Percentiles rank a stretch among this genome's conserved stretches.
phyloP scores from a whole-genome alignment of 1,140 invertebrate species.

The Philaenus spumarius region DNA sequence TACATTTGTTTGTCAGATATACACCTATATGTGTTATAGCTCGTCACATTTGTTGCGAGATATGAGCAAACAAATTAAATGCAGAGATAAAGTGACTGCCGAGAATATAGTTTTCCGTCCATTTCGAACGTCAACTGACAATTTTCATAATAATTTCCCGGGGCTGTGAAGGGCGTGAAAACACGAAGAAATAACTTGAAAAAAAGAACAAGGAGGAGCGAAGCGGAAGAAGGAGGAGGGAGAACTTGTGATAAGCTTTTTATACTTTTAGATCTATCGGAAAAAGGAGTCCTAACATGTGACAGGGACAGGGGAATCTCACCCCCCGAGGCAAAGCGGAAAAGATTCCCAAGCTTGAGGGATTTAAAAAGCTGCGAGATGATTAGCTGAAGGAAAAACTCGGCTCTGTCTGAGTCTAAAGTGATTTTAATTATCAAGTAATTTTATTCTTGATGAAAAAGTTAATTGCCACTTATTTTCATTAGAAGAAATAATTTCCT shows the following conservation, averaged over 20 bases:
- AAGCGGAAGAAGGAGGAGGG: not conserved
- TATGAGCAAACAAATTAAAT: too few relatives aligned
- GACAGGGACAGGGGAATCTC: not conserved
- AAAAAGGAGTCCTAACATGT: slow-evolving; percentile 19
- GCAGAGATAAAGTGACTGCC: too few relatives aligned
- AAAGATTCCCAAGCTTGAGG: slow-evolving; percentile 2
- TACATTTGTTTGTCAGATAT: too few relatives aligned
- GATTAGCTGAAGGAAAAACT: slow-evolving; percentile 9
- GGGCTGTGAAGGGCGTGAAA: not conserved
- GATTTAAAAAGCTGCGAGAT: slow-evolving; percentile 8
- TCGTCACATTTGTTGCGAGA: too few relatives aligned
- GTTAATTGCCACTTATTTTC: slow-evolving; percentile 13
- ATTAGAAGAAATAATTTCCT: slow-evolving; percentile 17
- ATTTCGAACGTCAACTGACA: too few relatives aligned
- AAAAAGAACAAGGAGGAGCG: slow-evolving; percentile 1
- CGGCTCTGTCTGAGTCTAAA: not conserved
- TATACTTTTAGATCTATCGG: slow-evolving; percentile 23
- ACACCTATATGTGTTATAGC: too few relatives aligned
- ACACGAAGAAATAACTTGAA: slow-evolving; percentile 11
- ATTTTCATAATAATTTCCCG: not conserved
- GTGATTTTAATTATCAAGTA: slow-evolving; percentile 9
- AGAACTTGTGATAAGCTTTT: slow-evolving; percentile 22
- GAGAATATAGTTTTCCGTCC: too few relatives aligned
- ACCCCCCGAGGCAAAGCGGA: slow-evolving; percentile 6
- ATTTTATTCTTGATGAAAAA: slow-evolving; percentile 9